Conservation (phyloP, 2,113 vertebrate genomes). For the Eira barbara region DNA sequence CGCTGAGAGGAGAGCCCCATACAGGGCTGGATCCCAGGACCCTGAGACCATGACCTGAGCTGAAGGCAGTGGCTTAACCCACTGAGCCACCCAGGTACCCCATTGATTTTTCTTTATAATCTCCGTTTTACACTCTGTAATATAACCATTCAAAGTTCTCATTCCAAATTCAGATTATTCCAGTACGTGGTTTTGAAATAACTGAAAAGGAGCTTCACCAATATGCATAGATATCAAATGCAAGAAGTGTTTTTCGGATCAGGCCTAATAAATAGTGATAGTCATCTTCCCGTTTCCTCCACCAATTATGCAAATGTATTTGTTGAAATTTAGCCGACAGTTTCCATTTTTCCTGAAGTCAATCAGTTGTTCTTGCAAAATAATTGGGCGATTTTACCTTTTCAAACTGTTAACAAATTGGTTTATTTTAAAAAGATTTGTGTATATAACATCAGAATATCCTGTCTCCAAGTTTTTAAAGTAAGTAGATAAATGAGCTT, state of each 20-base stretch:
- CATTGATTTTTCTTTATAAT: background rate
- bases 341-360: background rate
- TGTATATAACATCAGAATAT: background rate
- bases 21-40: too few species aligned
- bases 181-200: background rate
- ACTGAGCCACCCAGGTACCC: too few species aligned
- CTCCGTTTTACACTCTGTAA: background rate
- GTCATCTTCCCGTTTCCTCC: background rate
- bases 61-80: too few species aligned
- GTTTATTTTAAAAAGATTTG: background rate
- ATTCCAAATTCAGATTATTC: background rate
- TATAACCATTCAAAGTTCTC: background rate
- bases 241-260: background rate
- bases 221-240: background rate
- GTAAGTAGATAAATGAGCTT: background rate
- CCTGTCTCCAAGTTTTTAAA: conserved; percentile 15
- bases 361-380: conserved; percentile 6
- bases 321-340: background rate
- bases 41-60: too few species aligned
- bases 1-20: too few species aligned
- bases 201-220: background rate
- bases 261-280: background rate
- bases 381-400: background rate
- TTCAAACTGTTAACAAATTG: background rate
- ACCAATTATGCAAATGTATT: background rate